phyloP scores from a whole-genome alignment of 2,888 invertebrate genomes.

The Lamellibrachia satsuma region DNA sequence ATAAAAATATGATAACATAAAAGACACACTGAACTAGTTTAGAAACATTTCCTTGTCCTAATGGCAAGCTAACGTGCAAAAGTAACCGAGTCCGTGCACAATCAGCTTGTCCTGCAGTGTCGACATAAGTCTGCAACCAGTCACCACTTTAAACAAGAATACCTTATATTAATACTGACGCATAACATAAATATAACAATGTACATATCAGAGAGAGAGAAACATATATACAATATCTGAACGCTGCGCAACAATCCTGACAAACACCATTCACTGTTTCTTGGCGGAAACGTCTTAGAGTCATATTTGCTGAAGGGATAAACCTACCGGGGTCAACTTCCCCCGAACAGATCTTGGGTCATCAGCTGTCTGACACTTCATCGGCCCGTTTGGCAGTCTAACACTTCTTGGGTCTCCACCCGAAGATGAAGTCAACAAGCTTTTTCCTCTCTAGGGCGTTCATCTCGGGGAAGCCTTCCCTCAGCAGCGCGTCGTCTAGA shows the following conservation, averaged over 20 bases:
- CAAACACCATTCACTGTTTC: not conserved
- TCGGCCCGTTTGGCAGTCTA: not conserved
- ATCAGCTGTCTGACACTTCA: not conserved
- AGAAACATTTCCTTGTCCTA: too few species aligned
- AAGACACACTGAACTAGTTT: too few species aligned
- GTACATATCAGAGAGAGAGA: not conserved
- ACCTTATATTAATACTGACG: not conserved
- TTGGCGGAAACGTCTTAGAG: not conserved
- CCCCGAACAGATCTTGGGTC: not conserved
- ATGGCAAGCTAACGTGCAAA: too few species aligned
- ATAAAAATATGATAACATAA: too few species aligned
- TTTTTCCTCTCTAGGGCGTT: conserved; percentile 62
- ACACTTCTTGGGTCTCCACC: conserved; percentile 58
- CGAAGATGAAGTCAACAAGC: conserved; percentile 59
- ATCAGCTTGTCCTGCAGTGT: too few species aligned
- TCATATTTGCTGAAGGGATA: not conserved
- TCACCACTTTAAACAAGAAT: too few species aligned
- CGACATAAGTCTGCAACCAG: too few species aligned
- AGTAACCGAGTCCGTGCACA: too few species aligned
- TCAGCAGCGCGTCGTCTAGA: conserved; percentile 54
- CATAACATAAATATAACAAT: not conserved
- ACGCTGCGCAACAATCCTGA: not conserved
- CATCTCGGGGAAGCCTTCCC: conserved; percentile 61
- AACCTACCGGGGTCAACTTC: not conserved
- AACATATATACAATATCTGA: not conserved